Evolutionary conservation across 2,888 invertebrate species (phyloP).

Genomic region (Opisthograptis luteolata): DNA sequence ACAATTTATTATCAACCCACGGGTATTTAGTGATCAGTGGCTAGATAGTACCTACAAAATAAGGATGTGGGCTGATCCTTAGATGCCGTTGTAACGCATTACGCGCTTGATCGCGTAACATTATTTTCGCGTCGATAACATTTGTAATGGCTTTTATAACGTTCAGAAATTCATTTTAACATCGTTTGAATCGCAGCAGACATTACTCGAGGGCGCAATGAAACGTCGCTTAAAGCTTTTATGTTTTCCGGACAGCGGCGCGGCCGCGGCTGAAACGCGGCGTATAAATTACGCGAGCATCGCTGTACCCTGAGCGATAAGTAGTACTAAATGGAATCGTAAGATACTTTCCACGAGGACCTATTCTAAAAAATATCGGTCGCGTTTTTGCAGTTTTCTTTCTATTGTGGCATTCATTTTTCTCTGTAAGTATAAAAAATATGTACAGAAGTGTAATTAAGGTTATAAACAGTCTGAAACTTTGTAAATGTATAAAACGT

Average conservation of each 20-base stretch:
- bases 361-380: constrained; percentile 19
- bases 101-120: too few relatives aligned
- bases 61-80: too few relatives aligned
- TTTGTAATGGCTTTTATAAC: constrained; percentile 45
- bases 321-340: constrained; percentile 27
- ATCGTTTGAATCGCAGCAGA: constrained; percentile 57
- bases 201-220: constrained; percentile 51
- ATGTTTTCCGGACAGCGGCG: constrained; percentile 66
- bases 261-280: constrained; percentile 54
- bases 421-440: too few relatives aligned
- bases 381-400: constrained; percentile 3
- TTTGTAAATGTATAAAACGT: too few relatives aligned
- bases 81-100: too few relatives aligned
- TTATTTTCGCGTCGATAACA: constrained; percentile 32
- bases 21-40: too few relatives aligned
- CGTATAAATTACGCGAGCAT: constrained; percentile 27
- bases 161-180: constrained; percentile 57
- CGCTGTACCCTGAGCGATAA: constrained; percentile 31
- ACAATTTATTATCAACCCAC: too few relatives aligned
- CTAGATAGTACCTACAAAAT: too few relatives aligned
- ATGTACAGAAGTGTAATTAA: too few relatives aligned
- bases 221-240: constrained; percentile 67
- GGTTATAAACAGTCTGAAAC: too few relatives aligned
- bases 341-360: constrained; percentile 20
- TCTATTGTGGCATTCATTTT: too few relatives aligned